Base-by-base conservation (phyloP, 2,797 vertebrate genomes). In the Cynopterus sphinx region DNA sequence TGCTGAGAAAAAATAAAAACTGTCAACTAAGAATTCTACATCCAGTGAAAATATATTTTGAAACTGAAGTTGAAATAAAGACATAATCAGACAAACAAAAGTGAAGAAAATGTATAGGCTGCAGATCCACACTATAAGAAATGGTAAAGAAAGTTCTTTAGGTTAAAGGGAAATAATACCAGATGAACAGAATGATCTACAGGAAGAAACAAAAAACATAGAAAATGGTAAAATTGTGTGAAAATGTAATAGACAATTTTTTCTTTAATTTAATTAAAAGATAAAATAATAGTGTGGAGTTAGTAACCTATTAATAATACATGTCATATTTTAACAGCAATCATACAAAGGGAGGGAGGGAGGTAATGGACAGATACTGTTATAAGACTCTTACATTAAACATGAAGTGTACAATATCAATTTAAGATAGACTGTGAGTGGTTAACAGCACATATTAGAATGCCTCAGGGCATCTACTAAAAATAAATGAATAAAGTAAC, bases 11-110 rank as follows among this genome's bases (percentile, higher is more conserved):
- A 86, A 79, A 57, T 61, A 16, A 84, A 96, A 93, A 51, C 33
- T 77, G 2, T 87, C 53, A 81, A 36, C 39, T 74, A 82, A 94
- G 61, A 82, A 90, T 68, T 96, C 43, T 28, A 79, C 39, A 67
- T 9, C 15, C 41, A 83, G 21, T 68, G 13, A 43, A 87, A 65
- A 41, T 28, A 41, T 22, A 51, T 39, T 59, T 86, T 71, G 82
- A 78, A 94, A 82, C 19, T 90, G 55, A 81, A 55, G 33, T 55
- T 73, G 16, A 94, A 81, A 96, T 86, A 91, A 83, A 96, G 17
- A 51, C 75, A 90, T 57, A 41, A 77, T 93, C 28, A 74, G 31
- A 77, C 73, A 93, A 95, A 65, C 33, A 75, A 90, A 90, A 93
- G 12, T 55, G 9, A 22, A 74, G n/a, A 82, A 8, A 93, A 89